Evolutionary conservation across 2,797 vertebrate species (phyloP), one percentile per base, ranked within the genome.

Genomic region (Meriones psammophilus): DNA sequence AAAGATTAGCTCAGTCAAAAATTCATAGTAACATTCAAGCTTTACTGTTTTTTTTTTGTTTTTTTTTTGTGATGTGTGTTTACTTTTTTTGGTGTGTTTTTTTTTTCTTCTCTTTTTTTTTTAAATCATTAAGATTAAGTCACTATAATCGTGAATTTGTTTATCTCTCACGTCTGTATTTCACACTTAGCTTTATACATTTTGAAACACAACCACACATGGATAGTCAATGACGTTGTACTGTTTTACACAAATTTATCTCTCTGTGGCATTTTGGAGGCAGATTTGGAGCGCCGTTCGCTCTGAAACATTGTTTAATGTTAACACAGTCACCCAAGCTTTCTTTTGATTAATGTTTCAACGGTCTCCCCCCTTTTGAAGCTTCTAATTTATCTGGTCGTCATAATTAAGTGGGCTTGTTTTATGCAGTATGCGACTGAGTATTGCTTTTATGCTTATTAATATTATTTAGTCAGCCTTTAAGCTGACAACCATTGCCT

Each of bases 321-420:
- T 90, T 93, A 88, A 62, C 36, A 8, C 7, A 33, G 87, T 9
- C 76, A 79, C 18, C 13, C 10, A 58, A 71, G 39, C 20, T 80
- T 92, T 92, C 20, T 71, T 76, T 88, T 84, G 9, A 46, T 94
- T 94, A 74, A 66, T 24, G 20, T 87, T 88, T 78, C 39, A 3
- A 28, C 22, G 14, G 1, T 68, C 0, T 81, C 39, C 90, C 12
- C 69, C 18, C 22, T 8, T 90, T 93, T 89, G 73, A 33, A 88
- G 83, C 92, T 62, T 20, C 39, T 74, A 73, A 88, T 4, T 15
- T 84, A 83, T 26, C 56, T 78, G 8, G 10, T 79, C 76, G 71
- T 88, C 88, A 88, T 20, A 92, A 89, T 84, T 74, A 91, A 94
- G 64, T 80, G n/a, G 81, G 3, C 33, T 95, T 93, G 54, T 81